Evolutionary conservation across 2,113 vertebrate species (phyloP).

Genomic region (Ceyx melanurus): DNA sequence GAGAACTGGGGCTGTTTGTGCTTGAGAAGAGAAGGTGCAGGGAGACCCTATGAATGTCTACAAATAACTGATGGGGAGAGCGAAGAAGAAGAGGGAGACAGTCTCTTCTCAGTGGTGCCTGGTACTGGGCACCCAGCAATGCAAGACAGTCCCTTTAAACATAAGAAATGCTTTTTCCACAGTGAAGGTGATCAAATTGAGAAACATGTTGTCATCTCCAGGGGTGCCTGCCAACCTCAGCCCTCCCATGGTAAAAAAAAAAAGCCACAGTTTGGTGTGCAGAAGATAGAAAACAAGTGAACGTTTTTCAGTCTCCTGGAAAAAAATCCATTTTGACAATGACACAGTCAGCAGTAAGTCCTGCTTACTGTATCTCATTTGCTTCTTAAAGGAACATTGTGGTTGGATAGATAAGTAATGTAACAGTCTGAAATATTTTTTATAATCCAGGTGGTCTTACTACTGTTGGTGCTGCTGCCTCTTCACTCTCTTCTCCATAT

Average conservation of each 20-base stretch:
- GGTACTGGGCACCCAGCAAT: background rate
- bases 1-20: background rate
- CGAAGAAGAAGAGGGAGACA: background rate
- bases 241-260: background rate
- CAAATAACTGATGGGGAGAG: background rate
- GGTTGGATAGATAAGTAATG: accelerated
- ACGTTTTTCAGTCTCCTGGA: background rate
- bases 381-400: background rate
- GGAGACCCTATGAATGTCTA: background rate
- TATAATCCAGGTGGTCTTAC: background rate
- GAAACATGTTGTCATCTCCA: background rate
- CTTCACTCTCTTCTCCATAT: background rate
- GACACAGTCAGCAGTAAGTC: background rate
- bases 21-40: background rate
- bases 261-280: background rate
- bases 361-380: background rate
- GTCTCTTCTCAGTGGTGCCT: background rate
- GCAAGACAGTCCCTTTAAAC: background rate
- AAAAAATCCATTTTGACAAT: background rate
- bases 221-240: background rate
- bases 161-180: accelerated
- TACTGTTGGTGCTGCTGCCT: background rate
- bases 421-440: background rate
- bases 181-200: background rate
- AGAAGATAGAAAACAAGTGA: background rate